These are phyloP conservation scores for Argyresthia goedartella DNA, from an alignment of 2,888 invertebrate genomes.

Conservation along the genomic window DNA sequence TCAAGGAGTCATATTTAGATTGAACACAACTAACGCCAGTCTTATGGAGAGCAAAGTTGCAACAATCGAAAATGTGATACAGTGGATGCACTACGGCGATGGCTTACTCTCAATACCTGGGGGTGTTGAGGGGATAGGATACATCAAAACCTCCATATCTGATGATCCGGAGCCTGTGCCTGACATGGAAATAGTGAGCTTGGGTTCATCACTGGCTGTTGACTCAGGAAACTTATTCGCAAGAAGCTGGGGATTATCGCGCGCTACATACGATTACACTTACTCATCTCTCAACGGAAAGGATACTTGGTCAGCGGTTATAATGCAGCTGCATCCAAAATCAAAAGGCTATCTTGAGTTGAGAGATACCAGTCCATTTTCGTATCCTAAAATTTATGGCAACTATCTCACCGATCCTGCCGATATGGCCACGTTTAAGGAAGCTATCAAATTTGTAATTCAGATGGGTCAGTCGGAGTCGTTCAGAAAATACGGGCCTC, in stretches of 20 bases:
- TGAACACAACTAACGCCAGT: constrained; percentile 53
- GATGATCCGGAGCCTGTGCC: constrained; percentile 69
- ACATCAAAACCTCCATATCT: constrained; percentile 71
- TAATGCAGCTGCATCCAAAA: constrained; percentile 80
- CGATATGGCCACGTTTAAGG: constrained; percentile 70
- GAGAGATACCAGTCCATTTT: constrained; percentile 79
- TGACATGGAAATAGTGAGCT: constrained; percentile 75
- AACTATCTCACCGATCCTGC: constrained; percentile 81
- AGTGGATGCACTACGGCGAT: constrained; percentile 60
- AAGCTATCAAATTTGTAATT: constrained; percentile 73
- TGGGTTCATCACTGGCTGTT: constrained; percentile 73
- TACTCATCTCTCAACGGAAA: constrained; percentile 64
- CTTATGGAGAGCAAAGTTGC: constrained; percentile 51
- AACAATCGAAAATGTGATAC: constrained; percentile 45
- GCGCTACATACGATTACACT: constrained; percentile 67
- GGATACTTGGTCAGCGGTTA: constrained; percentile 76
- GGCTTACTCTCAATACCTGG: constrained; percentile 73
- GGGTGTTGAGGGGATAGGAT: constrained; percentile 76
- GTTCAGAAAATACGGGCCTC: constrained; percentile 69
- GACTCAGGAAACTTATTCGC: constrained; percentile 68
- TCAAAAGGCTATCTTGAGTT: constrained; percentile 80
- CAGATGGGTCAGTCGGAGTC: constrained; percentile 70
- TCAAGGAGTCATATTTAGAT: constrained; percentile 57
- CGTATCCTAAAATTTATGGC: constrained; percentile 82
- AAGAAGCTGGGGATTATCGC: constrained; percentile 67